A percentile compares a stretch with the other conserved stretches of the same genome.
Conservation (phyloP, 2,888 invertebrate species). For the Noctua pronuba region DNA sequence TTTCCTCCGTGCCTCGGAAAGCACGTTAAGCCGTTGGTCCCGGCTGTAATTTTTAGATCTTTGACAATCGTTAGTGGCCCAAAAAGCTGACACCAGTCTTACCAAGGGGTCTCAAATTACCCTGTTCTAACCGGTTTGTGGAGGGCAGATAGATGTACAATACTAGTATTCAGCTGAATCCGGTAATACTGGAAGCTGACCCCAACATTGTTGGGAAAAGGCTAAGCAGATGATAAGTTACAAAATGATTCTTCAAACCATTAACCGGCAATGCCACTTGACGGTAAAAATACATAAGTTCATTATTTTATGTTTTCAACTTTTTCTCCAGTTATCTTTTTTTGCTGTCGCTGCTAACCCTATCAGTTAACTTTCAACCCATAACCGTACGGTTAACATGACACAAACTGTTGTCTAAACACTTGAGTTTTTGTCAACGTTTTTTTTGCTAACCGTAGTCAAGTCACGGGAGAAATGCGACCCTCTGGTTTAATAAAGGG, state of each 20-base stretch:
- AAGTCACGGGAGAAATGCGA: conserved; percentile 62
- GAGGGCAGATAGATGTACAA: too few species aligned
- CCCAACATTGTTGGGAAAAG: too few species aligned
- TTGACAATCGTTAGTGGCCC: too few species aligned
- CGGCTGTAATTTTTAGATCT: too few species aligned
- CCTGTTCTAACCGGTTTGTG: too few species aligned
- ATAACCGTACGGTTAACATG: conserved; percentile 56
- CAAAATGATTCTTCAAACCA: not conserved
- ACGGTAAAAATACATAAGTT: not conserved
- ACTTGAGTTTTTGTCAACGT: conserved; percentile 54
- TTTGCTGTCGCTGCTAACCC: conserved; percentile 46
- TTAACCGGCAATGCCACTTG: not conserved
- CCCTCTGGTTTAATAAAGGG: conserved; percentile 30
- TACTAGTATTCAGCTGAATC: too few species aligned
- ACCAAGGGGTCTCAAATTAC: too few species aligned
- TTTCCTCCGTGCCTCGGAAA: too few species aligned
- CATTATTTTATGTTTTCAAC: not conserved
- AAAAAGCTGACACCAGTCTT: too few species aligned
- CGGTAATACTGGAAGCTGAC: too few species aligned
- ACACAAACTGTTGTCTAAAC: conserved; percentile 57
- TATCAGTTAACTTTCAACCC: conserved; percentile 54
- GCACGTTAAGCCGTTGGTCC: too few species aligned
- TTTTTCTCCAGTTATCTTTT: not conserved
- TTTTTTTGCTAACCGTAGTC: conserved; percentile 41
- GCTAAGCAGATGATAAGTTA: not conserved